A percentile compares a stretch with the other conserved stretches of the same genome.
phyloP scores from a whole-genome alignment of 2,797 vertebrate species.

The Clarias fuscus region DNA sequence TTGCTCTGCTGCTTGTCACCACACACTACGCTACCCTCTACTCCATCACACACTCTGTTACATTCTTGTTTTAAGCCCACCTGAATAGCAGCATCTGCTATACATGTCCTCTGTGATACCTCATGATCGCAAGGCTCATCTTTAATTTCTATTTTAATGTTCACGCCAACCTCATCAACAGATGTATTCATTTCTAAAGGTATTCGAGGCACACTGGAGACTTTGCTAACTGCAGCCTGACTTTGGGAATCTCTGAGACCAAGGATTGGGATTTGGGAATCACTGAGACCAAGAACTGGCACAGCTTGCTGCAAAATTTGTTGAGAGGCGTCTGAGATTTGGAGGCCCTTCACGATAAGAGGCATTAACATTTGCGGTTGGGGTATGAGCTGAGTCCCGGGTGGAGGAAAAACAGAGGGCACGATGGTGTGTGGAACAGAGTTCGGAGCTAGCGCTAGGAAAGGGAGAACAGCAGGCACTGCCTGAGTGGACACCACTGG shows the following conservation, averaged over 20 bases:
- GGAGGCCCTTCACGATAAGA: conserved; percentile 76
- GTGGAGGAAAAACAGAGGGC: conserved; percentile 70
- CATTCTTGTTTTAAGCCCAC: conserved; percentile 57
- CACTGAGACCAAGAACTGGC: conserved; percentile 74
- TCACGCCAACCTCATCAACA: conserved; percentile 27
- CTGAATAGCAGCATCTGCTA: conserved; percentile 20
- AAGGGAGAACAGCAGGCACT: conserved; percentile 78
- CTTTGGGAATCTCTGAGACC: conserved; percentile 75
- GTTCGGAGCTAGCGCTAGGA: conserved; percentile 75
- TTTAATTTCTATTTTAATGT: conserved; percentile 40
- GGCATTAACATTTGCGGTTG: conserved; percentile 80
- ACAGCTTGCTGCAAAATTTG: conserved; percentile 77
- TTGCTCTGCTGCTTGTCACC: conserved; percentile 56
- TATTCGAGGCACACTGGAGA: conserved; percentile 57
- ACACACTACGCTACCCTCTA: conserved; percentile 48
- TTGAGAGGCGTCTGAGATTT: conserved; percentile 70
- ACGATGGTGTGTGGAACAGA: conserved; percentile 73
- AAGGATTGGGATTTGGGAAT: conserved; percentile 54
- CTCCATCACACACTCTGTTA: conserved; percentile 47
- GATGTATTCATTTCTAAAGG: conserved; percentile 43
- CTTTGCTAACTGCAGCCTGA: conserved; percentile 70
- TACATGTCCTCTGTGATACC: conserved; percentile 28
- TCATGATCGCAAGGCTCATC: conserved; percentile 42
- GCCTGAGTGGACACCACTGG: conserved; percentile 77
- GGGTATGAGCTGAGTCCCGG: conserved; percentile 72